Evolutionary conservation across 2,888 invertebrate species (phyloP), one percentile per base, ranked within the genome.

Genomic region (Zootermopsis nevadensis): DNA sequence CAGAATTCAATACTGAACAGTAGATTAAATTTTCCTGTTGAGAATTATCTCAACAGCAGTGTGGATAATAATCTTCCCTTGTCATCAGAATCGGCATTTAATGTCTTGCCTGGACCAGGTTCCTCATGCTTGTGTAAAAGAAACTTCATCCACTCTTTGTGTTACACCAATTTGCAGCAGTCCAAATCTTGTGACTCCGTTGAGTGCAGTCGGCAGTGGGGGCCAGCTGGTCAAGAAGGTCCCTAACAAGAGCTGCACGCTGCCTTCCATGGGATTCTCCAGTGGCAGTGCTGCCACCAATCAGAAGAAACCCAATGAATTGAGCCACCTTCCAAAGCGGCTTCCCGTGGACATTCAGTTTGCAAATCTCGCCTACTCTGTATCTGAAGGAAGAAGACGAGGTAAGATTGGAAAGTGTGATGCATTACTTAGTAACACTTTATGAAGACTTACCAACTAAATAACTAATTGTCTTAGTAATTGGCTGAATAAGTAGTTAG

Each of bases 341-440:
- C 96, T 96, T 69, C 95, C 97, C 35, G 97, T 98, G 83, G 96
- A 97, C 89, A 95, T 98, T 86, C 95, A 97, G 90, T 98, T 98
- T 90, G 93, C 93, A 85, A 94, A 97, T 88, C 92, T 98, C 85
- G 95, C 95, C 77, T 98, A 97, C 90, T 96, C 96, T 27, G 96
- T 98, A 81, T 95, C 96, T 79, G 97, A 97, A 87, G 95, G 96
- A 30, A 91, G 95, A 85, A 93, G 93, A 88, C 92, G 94, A 86
- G 96, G 90, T 90, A 85, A 85, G 19, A 10, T n/a, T n/a, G n/a
- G 22, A n/a, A 74, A 33, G 2, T 74, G 8, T 48, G 48, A 15
- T 48, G 15, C 19, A 19, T 48, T 19, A 48, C 48, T 48, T 42
- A 19, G 8, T 19, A 15, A 48, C 19, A 48, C 48, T 48, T 38